Percentiles rank a stretch among this genome's conserved stretches.
phyloP scores from a whole-genome alignment of 2,888 invertebrate genomes.

The Cryptocephalus primarius region DNA sequence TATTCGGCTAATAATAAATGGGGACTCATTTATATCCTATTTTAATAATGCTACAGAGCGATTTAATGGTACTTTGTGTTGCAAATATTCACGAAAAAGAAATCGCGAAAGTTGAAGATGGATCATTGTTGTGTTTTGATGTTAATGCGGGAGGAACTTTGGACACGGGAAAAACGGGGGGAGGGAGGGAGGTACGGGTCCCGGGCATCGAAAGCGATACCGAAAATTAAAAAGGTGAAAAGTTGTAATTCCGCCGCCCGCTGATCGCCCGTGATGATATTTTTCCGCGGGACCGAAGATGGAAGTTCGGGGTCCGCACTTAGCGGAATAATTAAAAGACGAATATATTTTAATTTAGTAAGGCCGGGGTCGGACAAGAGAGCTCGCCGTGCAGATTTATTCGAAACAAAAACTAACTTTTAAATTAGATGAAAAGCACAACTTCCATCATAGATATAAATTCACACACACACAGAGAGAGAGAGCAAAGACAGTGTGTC shows the following conservation, averaged over 20 bases:
- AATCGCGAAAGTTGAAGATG: too few species aligned
- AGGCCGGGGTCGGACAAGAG: not conserved
- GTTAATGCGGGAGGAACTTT: too few species aligned
- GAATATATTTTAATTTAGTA: slow-evolving; percentile 14
- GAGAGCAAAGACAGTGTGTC: slow-evolving; percentile 8
- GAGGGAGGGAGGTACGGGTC: too few species aligned
- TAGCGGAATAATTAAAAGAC: slow-evolving; percentile 12
- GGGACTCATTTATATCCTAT: slow-evolving; percentile 29
- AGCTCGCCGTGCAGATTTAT: too few species aligned
- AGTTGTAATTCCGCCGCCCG: too few species aligned
- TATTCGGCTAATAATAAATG: slow-evolving; percentile 27
- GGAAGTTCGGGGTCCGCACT: slow-evolving; percentile 4
- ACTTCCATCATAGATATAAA: slow-evolving; percentile 32
- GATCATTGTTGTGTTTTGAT: too few species aligned
- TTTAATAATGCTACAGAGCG: slow-evolving; percentile 30
- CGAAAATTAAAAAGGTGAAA: too few species aligned
- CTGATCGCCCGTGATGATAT: too few species aligned
- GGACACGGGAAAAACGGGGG: too few species aligned
- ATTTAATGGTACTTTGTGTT: slow-evolving; percentile 24
- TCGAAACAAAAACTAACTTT: slow-evolving; percentile 24
- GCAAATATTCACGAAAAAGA: not conserved
- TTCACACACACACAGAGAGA: too few species aligned
- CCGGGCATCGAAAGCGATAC: too few species aligned
- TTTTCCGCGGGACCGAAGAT: too few species aligned
- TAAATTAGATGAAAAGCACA: slow-evolving; percentile 33